Conservation (phyloP, 2,888 invertebrate species). For the Limnephilus marmoratus region DNA sequence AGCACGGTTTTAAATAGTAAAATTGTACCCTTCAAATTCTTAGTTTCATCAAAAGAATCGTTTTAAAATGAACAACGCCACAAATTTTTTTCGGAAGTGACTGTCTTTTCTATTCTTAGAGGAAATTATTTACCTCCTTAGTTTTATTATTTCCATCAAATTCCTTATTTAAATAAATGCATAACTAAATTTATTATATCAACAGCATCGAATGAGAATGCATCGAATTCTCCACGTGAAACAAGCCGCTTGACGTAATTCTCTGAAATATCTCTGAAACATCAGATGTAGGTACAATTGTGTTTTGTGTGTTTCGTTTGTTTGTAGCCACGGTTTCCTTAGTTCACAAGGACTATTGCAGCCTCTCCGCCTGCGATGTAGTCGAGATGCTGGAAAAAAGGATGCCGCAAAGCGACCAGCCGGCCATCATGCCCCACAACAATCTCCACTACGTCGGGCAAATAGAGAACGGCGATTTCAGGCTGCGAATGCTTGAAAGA, state of each 20-base stretch:
- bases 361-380: slow-evolving; percentile 61
- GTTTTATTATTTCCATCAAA: too few species aligned
- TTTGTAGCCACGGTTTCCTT: neutral
- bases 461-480: slow-evolving; percentile 59
- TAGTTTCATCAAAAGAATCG: too few species aligned
- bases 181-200: too few species aligned
- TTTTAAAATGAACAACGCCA: too few species aligned
- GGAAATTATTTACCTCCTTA: too few species aligned
- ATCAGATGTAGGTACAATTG: neutral
- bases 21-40: too few species aligned
- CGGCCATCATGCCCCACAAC: neutral
- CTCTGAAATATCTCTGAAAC: too few species aligned
- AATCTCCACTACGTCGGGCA: neutral
- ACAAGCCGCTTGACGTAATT: neutral
- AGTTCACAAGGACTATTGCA: slow-evolving; percentile 38
- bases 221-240: neutral
- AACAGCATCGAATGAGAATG: too few species aligned
- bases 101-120: too few species aligned
- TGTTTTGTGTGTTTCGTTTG: neutral
- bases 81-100: too few species aligned
- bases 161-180: too few species aligned
- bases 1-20: too few species aligned
- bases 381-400: slow-evolving; percentile 52
- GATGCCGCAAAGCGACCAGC: slow-evolving; percentile 51
- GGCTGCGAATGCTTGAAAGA: slow-evolving; percentile 75